Conservation (phyloP, 2,797 vertebrate species). For the Oryzias sinensis region DNA sequence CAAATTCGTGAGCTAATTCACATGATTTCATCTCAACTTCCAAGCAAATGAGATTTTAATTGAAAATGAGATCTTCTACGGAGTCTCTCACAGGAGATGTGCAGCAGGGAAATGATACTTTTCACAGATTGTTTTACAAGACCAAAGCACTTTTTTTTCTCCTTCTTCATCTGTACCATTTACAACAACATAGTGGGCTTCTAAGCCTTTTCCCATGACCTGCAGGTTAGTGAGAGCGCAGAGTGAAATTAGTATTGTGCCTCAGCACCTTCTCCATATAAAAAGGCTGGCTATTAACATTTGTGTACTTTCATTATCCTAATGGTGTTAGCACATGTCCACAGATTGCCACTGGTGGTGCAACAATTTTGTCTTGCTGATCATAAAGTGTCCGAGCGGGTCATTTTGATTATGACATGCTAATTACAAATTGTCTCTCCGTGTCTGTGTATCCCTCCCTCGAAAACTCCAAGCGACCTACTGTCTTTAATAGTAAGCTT, state of each 20-base stretch:
- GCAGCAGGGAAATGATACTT: slow-evolving; percentile 84
- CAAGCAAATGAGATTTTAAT: slow-evolving; percentile 99
- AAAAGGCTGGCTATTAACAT: slow-evolving; percentile 96
- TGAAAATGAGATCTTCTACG: slow-evolving; percentile 85
- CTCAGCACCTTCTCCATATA: slow-evolving; percentile 87
- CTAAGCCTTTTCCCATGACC: slow-evolving; percentile 87
- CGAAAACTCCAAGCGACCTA: slow-evolving; percentile 90
- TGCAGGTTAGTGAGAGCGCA: slow-evolving; percentile 92
- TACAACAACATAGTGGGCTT: slow-evolving; percentile 85
- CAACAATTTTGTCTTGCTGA: slow-evolving; percentile 98
- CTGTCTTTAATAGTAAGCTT: slow-evolving; percentile 98
- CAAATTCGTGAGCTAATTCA: slow-evolving; percentile 98
- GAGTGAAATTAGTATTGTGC: slow-evolving; percentile 95
- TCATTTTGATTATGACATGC: slow-evolving; percentile 99
- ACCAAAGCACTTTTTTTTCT: slow-evolving; percentile 45
- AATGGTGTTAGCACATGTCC: slow-evolving; percentile 98
- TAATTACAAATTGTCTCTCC: slow-evolving; percentile 96
- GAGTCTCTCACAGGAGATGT: slow-evolving; percentile 83
- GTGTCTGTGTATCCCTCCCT: slow-evolving; percentile 69
- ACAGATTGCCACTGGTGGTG: slow-evolving; percentile 98
- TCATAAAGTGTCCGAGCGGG: slow-evolving; percentile 99
- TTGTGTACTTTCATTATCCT: slow-evolving; percentile 99
- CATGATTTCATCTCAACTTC: slow-evolving; percentile 98
- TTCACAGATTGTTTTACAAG: slow-evolving; percentile 82
- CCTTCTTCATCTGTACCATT: slow-evolving; percentile 76